Evolutionary conservation across 1,140 invertebrate genomes (phyloP).

Genomic region (Aphidius ervi): DNA sequence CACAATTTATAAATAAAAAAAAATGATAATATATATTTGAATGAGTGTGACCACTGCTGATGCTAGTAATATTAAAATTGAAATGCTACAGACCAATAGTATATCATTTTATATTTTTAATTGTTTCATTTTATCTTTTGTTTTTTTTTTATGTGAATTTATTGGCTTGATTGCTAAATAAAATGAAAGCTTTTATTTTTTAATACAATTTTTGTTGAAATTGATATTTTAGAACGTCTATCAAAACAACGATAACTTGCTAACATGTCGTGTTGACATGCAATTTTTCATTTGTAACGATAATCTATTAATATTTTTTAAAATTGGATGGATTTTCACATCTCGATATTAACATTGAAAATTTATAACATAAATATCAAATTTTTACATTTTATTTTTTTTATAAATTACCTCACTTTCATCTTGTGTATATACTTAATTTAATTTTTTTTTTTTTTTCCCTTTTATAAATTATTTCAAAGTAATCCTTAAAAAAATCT

Average conservation of each 20-base stretch:
- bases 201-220: too few species aligned
- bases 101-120: neutral
- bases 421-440: neutral
- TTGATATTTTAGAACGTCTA: too few species aligned
- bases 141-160: neutral
- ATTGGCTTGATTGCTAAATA: too few species aligned
- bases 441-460: too few species aligned
- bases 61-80: too few species aligned
- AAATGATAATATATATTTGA: neutral
- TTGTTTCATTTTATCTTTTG: neutral
- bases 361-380: slow-evolving; percentile 6
- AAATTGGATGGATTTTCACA: slow-evolving; percentile 1
- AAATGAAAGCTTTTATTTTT: too few species aligned
- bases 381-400: slow-evolving; percentile 1
- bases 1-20: neutral
- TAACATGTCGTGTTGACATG: slow-evolving; percentile 30
- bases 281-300: slow-evolving; percentile 34
- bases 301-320: slow-evolving; percentile 26
- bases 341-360: slow-evolving; percentile 2
- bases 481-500: too few species aligned
- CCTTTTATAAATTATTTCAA: too few species aligned
- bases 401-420: neutral
- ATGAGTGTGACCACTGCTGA: too few species aligned
- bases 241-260: neutral
- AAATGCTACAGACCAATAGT: neutral